phyloP scores from a whole-genome alignment of 2,888 invertebrate genomes.

The Drosophila ustulata region DNA sequence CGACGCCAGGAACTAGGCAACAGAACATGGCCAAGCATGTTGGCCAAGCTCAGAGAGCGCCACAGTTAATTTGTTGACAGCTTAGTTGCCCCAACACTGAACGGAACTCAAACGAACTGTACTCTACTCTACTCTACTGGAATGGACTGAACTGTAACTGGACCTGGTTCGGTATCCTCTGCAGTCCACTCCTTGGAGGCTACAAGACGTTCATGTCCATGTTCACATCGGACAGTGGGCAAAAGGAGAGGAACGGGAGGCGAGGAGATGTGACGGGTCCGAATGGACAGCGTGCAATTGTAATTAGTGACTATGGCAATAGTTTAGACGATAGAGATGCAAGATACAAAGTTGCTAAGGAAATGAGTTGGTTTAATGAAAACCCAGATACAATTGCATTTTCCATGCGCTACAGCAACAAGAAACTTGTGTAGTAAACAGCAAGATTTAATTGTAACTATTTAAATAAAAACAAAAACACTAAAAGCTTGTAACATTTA shows the following conservation, averaged over 20 bases:
- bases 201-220: conserved; percentile 57
- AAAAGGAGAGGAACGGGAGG: conserved; percentile 6
- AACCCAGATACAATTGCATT: conserved; percentile 23
- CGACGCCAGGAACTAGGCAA: conserved; percentile 59
- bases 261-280: conserved; percentile 37
- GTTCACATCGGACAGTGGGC: conserved; percentile 26
- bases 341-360: conserved; percentile 34
- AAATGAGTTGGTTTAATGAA: conserved; percentile 48
- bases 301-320: conserved; percentile 65
- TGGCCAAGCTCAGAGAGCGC: conserved; percentile 54
- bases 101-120: conserved; percentile 12
- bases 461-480: conserved; percentile 8
- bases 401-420: conserved; percentile 1
- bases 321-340: conserved; percentile 30
- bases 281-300: conserved; percentile 55
- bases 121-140: conserved; percentile 8
- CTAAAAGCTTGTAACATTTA: neutral
- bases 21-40: conserved; percentile 48
- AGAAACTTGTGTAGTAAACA: conserved; percentile 12
- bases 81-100: conserved; percentile 58
- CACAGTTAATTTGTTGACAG: conserved; percentile 79
- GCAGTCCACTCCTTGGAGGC: conserved; percentile 55
- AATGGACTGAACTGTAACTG: conserved; percentile 3
- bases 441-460: conserved; percentile 13
- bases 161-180: conserved; percentile 1